These are phyloP conservation scores for Abramis brama DNA, from an alignment of 2,113 vertebrate species.

Conservation along the genomic window DNA sequence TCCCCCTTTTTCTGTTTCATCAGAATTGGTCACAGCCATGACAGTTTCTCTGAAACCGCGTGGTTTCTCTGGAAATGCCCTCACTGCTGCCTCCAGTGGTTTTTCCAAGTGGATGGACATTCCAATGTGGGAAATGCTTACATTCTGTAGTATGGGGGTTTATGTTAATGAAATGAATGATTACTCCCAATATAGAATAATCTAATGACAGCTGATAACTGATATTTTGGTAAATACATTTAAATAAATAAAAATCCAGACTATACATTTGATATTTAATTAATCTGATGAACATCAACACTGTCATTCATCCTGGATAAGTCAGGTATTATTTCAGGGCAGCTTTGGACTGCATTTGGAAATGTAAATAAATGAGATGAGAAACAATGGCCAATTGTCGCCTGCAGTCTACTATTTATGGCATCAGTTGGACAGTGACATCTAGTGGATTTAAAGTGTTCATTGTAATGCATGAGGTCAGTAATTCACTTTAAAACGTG, in stretches of 20 bases:
- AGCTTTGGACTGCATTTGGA: not conserved
- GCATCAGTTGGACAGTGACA: not conserved
- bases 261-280: not conserved
- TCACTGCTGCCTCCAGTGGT: not conserved
- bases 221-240: not conserved
- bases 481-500: not conserved
- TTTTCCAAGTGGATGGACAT: not conserved
- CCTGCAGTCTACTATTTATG: not conserved
- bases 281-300: too few species aligned
- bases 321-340: not conserved
- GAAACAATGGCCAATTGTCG: not conserved
- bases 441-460: constrained; percentile 8
- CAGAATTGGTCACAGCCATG: too few species aligned
- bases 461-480: not conserved
- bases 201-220: not conserved
- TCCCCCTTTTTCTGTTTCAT: not conserved
- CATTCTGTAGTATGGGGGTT: not conserved
- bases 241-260: not conserved
- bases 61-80: not conserved
- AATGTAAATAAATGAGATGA: not conserved
- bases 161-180: not conserved
- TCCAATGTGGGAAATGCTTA: not conserved
- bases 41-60: not conserved
- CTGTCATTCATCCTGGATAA: not conserved
- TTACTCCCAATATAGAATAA: not conserved